A percentile compares a stretch with the other conserved stretches of the same genome.
These are phyloP conservation scores for Steatocranus sp. DNA, from an alignment of 2,797 vertebrate genomes.

Conservation along the genomic window DNA sequence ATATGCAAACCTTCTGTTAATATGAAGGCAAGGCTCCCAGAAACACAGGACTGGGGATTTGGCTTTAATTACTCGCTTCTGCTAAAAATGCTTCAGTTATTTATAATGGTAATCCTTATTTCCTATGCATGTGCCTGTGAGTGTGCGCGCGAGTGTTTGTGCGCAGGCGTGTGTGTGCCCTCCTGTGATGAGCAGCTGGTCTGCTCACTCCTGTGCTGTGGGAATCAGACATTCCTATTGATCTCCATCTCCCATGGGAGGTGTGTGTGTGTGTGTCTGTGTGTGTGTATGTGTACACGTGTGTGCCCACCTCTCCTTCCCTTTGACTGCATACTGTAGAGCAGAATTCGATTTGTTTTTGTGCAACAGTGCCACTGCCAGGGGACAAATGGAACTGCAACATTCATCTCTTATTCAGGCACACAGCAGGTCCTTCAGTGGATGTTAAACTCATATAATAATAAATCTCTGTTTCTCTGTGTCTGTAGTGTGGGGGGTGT, in stretches of 20 bases:
- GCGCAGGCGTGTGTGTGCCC: not conserved
- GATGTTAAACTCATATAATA: not conserved
- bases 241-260: constrained; percentile 66
- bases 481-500: constrained; percentile 71
- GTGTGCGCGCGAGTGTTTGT: not conserved
- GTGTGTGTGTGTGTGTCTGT: not conserved
- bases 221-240: constrained; percentile 75
- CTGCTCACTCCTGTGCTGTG: constrained; percentile 42
- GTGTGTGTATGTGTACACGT: not conserved
- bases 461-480: constrained; percentile 7
- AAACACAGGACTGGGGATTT: constrained; percentile 40
- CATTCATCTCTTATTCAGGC: not conserved
- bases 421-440: not conserved
- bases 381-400: constrained; percentile 25
- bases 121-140: constrained; percentile 10
- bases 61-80: constrained; percentile 65
- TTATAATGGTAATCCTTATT: constrained; percentile 58
- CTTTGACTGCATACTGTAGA: constrained; percentile 9
- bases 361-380: constrained; percentile 63
- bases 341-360: constrained; percentile 21
- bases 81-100: constrained; percentile 61
- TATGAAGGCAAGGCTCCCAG: constrained; percentile 35
- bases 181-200: constrained; percentile 64
- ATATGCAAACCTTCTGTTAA: constrained; percentile 37
- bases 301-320: constrained; percentile 23